Base-by-base conservation (phyloP, 2,113 vertebrate species). In the Actinemys pallida region DNA sequence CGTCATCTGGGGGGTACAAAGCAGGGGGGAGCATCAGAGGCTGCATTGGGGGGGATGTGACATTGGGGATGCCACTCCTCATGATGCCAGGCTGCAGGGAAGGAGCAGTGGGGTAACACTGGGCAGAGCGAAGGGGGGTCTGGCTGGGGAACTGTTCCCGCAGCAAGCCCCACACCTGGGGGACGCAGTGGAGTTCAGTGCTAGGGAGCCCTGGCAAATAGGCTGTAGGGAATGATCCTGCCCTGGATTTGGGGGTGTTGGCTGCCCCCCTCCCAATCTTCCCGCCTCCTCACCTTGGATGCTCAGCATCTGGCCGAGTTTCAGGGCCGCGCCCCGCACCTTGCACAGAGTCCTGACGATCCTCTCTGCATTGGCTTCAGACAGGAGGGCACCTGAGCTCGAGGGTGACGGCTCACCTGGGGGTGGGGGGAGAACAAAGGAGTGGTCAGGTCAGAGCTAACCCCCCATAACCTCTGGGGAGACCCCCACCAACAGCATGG, bases 281-380 rank as follows among this genome's bases (percentile, higher is more conserved):
- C 13, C 52, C 5, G 5, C 10, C 53, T 45, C 22, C 50, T 79
- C 83, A 95, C 94, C 94, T 95, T 95, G 94, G 52, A 95, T 93
- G 50, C 94, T 95, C 47, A 95, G 76, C 94, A 95, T 95, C 84
- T 95, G 94, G 31, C 94, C 94, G 29, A 95, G 92, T 14, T 95
- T 95, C 81, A 95, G 88, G 27, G 94, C 94, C 5, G 94, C 94
- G 5, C 94, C 94, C 12, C 94, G 94, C 3, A 95, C 94, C n/a
- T 95, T 93, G n/a, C 94, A 95, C 78, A 95, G 89, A 25, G 94
- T 95, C 42, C 80, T 42, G 27, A 95, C 94, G 8, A 95, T 95
- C 42, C 92, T 12, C 72, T 95, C 94, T 1, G 94, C 94, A 10
- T 96, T 96, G 3, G 93, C 91, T 81, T 96, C 95, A 13, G 95